Base-by-base conservation (phyloP, 2,797 vertebrate species). In the Carapus acus region DNA sequence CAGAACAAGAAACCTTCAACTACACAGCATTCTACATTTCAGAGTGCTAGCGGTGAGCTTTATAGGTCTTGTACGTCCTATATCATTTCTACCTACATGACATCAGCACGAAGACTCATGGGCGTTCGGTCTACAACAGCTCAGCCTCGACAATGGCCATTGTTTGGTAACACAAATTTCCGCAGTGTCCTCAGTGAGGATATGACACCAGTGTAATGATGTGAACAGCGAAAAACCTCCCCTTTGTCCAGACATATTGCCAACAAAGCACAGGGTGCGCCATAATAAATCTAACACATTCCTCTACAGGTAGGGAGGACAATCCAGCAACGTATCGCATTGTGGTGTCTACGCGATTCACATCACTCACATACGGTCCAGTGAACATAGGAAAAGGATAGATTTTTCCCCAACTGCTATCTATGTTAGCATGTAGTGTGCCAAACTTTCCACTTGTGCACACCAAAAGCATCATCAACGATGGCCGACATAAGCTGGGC, bases 241-340 rank as follows among this genome's bases (percentile, higher is more conserved):
- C 54, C 34, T 29, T 49, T 61, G 54, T 67, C 50, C 67, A 61
- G 47, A 65, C 37, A 29, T 38, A n/a, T 54, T 49, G 14, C 58
- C 71, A 66, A 71, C 78, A 60, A 80, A 71, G 62, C 49, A 41
- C 40, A 36, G 18, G 43, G 49, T 44, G 54, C 46, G 29, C 47
- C 39, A 49, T 73, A 74, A 69, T 76, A 71, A 70, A 81, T 78
- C 65, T 62, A 22, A 72, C 65, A 59, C 60, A 77, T 49, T 50
- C 62, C 70, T 59, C 62, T 43, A 53, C 37, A 34, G 49, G 43
- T 58, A 67, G 56, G 54, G 52, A 64, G 53, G n/a, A 20, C 50
- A 20, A 44, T 49, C 38, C 52, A 40, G 43, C 15, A 33, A 3
- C 23, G 21, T 49, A 7, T 69, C 34, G 46, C 43, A 54, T 15